A percentile compares a stretch with the other conserved stretches of the same genome.
These are phyloP conservation scores for Maconellicoccus hirsutus DNA, from an alignment of 1,140 invertebrate species.

Conservation along the genomic window DNA sequence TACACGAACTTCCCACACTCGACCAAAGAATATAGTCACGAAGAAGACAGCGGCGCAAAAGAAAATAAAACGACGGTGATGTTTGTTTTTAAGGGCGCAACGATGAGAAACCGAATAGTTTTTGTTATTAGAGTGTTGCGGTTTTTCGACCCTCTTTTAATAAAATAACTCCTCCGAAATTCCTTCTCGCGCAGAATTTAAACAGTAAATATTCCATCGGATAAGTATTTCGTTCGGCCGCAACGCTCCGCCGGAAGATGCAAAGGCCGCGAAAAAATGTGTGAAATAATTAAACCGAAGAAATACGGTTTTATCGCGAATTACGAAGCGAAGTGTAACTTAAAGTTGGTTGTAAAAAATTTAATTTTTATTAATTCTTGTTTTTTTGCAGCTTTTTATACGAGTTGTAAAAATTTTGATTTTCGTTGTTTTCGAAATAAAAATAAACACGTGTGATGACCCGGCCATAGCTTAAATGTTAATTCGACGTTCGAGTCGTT, in stretches of 20 bases:
- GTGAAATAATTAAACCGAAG: neutral
- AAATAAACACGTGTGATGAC: too few relatives aligned
- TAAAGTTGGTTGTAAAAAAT: too few relatives aligned
- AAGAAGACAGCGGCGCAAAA: too few relatives aligned
- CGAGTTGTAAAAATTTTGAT: too few relatives aligned
- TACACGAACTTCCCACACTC: too few relatives aligned
- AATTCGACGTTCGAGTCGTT: neutral
- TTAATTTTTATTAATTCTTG: too few relatives aligned
- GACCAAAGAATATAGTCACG: too few relatives aligned
- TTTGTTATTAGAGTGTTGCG: slow-evolving; percentile 2
- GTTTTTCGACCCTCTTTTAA: slow-evolving; percentile 3
- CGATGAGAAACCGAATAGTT: neutral
- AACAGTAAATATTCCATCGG: neutral
- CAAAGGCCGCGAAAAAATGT: neutral
- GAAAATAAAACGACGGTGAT: neutral
- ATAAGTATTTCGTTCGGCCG: neutral
- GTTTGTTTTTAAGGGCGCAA: neutral
- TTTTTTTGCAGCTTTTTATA: too few relatives aligned
- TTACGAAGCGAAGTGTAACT: neutral
- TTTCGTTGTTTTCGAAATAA: too few relatives aligned
- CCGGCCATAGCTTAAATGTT: neutral
- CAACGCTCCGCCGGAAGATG: too few relatives aligned
- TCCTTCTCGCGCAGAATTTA: neutral
- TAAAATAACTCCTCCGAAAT: neutral
- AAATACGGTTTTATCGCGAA: slow-evolving; percentile 10